Evolutionary conservation across 92 coral and sea anemone species (phyloP).

Genomic region (Metridium senile): DNA sequence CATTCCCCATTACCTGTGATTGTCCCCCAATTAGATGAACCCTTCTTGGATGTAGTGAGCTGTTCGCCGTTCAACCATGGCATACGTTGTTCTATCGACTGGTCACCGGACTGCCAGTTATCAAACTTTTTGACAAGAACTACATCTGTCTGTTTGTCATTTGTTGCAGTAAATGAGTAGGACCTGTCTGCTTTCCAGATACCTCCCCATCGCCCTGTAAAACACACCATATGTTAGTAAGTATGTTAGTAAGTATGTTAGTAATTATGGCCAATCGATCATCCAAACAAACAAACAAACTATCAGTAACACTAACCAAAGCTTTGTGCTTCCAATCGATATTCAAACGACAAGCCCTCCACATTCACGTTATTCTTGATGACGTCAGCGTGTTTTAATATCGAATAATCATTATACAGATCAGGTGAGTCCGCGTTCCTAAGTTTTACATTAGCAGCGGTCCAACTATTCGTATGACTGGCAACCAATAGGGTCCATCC

Average conservation of each 20-base stretch:
- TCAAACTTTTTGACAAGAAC: conserved; percentile 47
- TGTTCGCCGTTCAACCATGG: conserved; percentile 52
- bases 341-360: conserved; percentile 22
- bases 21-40: conserved; percentile 34
- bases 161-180: conserved; percentile 41
- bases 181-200: conserved; percentile 50
- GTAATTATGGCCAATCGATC: too few species aligned
- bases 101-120: conserved; percentile 36
- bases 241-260: neutral
- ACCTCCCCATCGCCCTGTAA: conserved; percentile 56
- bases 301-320: conserved; percentile 27
- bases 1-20: conserved; percentile 51
- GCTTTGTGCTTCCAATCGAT: conserved; percentile 40
- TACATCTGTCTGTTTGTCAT: conserved; percentile 38
- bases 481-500: conserved; percentile 51
- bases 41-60: conserved; percentile 43
- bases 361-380: conserved; percentile 30
- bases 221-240: neutral
- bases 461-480: conserved; percentile 39
- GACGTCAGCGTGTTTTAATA: conserved; percentile 24
- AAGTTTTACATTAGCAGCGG: conserved; percentile 22
- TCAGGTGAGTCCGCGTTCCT: conserved; percentile 21
- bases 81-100: conserved; percentile 47
- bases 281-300: too few species aligned
- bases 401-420: conserved; percentile 29